Evolutionary conservation across 1,140 invertebrate species (phyloP).

Genomic region (Cotesia typhae): DNA sequence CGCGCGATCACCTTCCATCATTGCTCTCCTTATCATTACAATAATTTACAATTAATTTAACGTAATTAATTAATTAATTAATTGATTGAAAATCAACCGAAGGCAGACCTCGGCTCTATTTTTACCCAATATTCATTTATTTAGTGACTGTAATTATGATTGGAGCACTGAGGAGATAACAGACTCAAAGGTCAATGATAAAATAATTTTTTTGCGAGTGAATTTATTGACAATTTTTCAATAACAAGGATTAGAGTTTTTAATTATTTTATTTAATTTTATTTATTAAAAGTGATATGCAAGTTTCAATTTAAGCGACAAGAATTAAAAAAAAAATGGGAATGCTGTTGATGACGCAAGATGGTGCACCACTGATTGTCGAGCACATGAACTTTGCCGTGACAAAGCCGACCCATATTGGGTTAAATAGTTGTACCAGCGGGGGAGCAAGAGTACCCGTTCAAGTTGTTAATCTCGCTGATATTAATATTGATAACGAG

Average conservation of each 20-base stretch:
- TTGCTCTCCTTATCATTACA: neutral
- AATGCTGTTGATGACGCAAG: conserved; percentile 57
- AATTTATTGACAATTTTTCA: neutral
- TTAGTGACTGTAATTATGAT: no score
- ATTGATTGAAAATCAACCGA: no score
- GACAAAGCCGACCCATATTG: conserved; percentile 26
- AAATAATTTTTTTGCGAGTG: neutral
- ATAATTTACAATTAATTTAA: no score
- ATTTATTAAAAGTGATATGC: neutral
- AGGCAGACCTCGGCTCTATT: no score
- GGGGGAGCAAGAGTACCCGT: conserved; percentile 2
- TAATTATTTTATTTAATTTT: conserved; percentile 1
- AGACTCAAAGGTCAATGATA: neutral
- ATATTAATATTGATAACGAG: conserved; percentile 26
- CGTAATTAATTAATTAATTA: no score
- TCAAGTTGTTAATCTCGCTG: conserved; percentile 11
- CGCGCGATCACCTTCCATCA: conserved; percentile 40
- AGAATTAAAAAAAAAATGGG: conserved; percentile 51
- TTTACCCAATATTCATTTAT: neutral
- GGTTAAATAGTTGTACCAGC: conserved; percentile 20
- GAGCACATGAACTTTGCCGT: conserved; percentile 48
- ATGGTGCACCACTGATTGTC: conserved; percentile 45
- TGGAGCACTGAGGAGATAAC: no score
- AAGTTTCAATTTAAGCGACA: neutral
- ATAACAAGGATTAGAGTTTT: neutral